Evolutionary conservation across 2,113 vertebrate genomes (phyloP), one percentile per base, ranked within the genome.

Genomic region (Tachuris rubrigastra): DNA sequence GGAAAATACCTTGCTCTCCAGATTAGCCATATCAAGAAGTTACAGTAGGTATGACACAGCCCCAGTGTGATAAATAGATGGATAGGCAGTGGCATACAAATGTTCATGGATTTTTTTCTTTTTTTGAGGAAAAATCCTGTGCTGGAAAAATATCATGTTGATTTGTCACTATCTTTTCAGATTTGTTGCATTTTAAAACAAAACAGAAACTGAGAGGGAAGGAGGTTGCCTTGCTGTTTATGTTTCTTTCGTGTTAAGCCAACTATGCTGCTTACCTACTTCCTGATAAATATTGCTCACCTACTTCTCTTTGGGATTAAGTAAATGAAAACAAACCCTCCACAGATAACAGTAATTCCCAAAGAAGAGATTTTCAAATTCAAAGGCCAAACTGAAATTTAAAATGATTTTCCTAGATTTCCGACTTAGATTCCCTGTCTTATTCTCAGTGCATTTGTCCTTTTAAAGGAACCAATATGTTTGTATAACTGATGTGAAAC

Each of bases 381-480:
- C 90, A 96, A 91, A 94, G 62, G 72, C 82, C 86, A 91, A 96
- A 95, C 75, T 76, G 93, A 97, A 72, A 82, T 67, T 17, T 85
- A 66, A 96, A 97, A 94, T 74, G 9, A 96, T 97, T 96, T 96
- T 94, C 90, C 90, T 91, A 39, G 90, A 96, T 97, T 98, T 95
- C 91, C 41, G 30, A 96, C 96, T 96, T 83, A 92, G 68, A 96
- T 97, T 96, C 83, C 44, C 92, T 96, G 91, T 95, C 94, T 96
- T 96, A 46, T 90, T 95, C 96, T 95, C 89, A 35, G 90, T 91
- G 97, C 97, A 93, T 98, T 98, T 98, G 97, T 98, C 97, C 97
- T 98, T 97, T 97, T 97, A 98, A 98, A 97, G 97, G 97, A 98
- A 96, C 98, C 98, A 98, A 98, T 98, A 98, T 98, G 98, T 98